Conservation (phyloP, 2,888 invertebrate species). For the Melieria picta region DNA sequence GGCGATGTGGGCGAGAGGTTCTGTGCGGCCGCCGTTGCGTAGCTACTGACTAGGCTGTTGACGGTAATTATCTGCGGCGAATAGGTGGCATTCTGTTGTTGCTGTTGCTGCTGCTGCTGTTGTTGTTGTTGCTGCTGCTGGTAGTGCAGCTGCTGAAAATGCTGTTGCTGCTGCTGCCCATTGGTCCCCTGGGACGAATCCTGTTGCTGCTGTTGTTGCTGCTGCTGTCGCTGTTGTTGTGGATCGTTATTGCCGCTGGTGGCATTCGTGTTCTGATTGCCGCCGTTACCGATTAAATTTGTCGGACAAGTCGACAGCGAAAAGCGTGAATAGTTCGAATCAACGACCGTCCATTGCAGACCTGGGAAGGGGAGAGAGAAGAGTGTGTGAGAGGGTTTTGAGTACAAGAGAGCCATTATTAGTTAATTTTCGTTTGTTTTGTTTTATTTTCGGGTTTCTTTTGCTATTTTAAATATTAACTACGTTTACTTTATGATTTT, state of each 20-base stretch:
- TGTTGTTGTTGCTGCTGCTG: constrained; percentile 55
- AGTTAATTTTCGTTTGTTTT: constrained; percentile 44
- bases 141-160: constrained; percentile 52
- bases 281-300: constrained; percentile 66
- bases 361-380: constrained; percentile 74
- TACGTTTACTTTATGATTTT: constrained; percentile 36
- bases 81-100: constrained; percentile 58
- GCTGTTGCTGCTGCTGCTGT: constrained; percentile 54
- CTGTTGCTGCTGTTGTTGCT: constrained; percentile 56
- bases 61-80: constrained; percentile 66
- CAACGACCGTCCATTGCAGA: constrained; percentile 87
- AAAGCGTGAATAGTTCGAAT: constrained; percentile 82
- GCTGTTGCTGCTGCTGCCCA: constrained; percentile 48
- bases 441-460: constrained; percentile 20
- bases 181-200: no score
- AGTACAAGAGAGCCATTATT: constrained; percentile 56
- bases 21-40: constrained; percentile 62
- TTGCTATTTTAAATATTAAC: constrained; percentile 28
- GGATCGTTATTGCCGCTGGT: constrained; percentile 57
- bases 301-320: constrained; percentile 75
- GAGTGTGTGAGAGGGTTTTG: constrained; percentile 57
- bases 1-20: constrained; percentile 70
- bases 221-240: constrained; percentile 56
- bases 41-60: constrained; percentile 68
- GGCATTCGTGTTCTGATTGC: constrained; percentile 61